Conservation (phyloP, 1,140 invertebrate species). For the Trichomalopsis sarcophagae region DNA sequence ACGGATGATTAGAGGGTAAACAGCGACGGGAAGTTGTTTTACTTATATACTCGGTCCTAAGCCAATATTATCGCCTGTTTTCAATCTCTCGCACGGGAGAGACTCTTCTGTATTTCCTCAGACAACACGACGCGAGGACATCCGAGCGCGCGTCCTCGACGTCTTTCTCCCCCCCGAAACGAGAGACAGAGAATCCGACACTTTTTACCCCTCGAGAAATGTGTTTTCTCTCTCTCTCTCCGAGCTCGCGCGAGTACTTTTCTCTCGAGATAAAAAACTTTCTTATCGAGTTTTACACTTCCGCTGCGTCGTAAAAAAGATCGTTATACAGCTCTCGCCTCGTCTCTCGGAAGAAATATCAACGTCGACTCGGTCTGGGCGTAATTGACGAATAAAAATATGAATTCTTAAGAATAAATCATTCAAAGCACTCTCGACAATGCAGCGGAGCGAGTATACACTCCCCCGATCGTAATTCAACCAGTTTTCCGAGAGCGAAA, state of each 20-base stretch:
- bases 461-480: constrained; percentile 43
- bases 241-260: constrained; percentile 31
- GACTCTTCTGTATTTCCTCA: neutral
- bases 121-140: neutral
- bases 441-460: neutral
- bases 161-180: neutral
- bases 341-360: too few species aligned
- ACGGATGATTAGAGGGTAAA: neutral
- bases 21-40: neutral
- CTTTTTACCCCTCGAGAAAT: constrained; percentile 47
- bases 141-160: neutral
- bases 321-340: neutral
- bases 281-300: constrained; percentile 39
- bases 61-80: constrained; percentile 45
- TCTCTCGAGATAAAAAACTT: constrained; percentile 43
- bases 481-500: constrained; percentile 16
- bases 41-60: constrained; percentile 30
- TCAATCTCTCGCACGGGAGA: constrained; percentile 27
- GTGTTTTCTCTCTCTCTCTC: neutral
- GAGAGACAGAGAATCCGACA: constrained; percentile 35
- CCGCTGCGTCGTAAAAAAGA: neutral
- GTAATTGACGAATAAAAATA: neutral
- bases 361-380: neutral
- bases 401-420: neutral
- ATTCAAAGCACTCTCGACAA: neutral